Conservation (phyloP, 2,113 vertebrate genomes). For the Amia ocellicauda region DNA sequence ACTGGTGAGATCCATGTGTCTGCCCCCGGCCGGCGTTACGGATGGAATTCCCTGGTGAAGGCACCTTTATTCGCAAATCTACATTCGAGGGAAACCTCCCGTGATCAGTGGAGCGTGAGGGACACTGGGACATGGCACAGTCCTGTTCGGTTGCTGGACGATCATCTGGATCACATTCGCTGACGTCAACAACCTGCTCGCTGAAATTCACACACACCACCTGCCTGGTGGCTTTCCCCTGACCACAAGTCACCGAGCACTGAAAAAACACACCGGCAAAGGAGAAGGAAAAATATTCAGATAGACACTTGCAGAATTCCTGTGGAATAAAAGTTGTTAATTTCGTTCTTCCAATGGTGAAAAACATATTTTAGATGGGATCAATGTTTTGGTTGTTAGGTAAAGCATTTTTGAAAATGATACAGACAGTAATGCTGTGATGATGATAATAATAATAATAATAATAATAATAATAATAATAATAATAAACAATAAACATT, state of each 20-base stretch:
- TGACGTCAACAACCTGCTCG: slow-evolving; percentile 78
- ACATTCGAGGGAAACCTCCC: slow-evolving; percentile 59
- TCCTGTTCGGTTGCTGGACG: slow-evolving; percentile 83
- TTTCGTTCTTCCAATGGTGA: too few species aligned
- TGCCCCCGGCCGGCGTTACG: slow-evolving; percentile 55
- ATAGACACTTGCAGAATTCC: too few species aligned
- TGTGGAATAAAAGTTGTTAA: too few species aligned
- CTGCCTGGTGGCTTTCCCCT: slow-evolving; percentile 87
- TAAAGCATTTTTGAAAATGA: too few species aligned
- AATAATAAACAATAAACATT: too few species aligned
- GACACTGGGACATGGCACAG: slow-evolving; percentile 88
- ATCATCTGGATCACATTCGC: slow-evolving; percentile 85
- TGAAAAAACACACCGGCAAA: slow-evolving; percentile 40
- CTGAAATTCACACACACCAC: slow-evolving; percentile 86
- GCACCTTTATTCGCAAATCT: slow-evolving; percentile 60
- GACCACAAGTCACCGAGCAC: slow-evolving; percentile 95
- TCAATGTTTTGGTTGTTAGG: too few species aligned
- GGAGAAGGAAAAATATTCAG: background rate
- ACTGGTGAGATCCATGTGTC: slow-evolving; percentile 74
- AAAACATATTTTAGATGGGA: too few species aligned
- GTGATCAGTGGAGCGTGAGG: slow-evolving; percentile 67
- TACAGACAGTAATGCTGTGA: too few species aligned
- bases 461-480: too few species aligned
- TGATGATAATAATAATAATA: too few species aligned
- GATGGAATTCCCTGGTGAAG: slow-evolving; percentile 41